phyloP scores from a whole-genome alignment of 2,797 vertebrate species.

The Neoniphon sammara region DNA sequence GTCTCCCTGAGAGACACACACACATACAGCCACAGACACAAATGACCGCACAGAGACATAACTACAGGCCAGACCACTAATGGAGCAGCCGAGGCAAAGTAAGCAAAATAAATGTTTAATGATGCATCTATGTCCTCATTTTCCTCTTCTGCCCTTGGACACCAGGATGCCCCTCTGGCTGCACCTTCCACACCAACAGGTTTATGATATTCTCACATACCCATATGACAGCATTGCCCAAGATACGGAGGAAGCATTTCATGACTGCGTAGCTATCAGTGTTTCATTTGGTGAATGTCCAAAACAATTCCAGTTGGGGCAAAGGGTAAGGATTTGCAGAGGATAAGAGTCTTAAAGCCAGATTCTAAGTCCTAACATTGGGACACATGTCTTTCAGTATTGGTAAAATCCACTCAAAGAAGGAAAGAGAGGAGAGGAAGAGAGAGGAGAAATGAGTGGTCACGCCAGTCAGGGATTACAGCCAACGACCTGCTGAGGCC shows the following conservation, averaged over 20 bases:
- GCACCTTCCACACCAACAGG: conserved; percentile 20
- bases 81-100: conserved; percentile 47
- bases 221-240: not conserved
- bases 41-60: conserved; percentile 32
- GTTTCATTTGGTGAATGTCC: conserved; percentile 45
- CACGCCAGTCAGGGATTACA: conserved; percentile 65
- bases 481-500: conserved; percentile 65
- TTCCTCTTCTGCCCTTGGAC: conserved; percentile 34
- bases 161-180: conserved; percentile 13
- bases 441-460: conserved; percentile 47
- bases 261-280: conserved; percentile 19
- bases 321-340: conserved; percentile 58
- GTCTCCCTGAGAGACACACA: conserved; percentile 9
- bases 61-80: conserved; percentile 31
- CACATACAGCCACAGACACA: conserved; percentile 32
- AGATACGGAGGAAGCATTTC: conserved; percentile 17
- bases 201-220: conserved; percentile 29
- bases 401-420: conserved; percentile 70
- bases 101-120: conserved; percentile 45
- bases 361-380: conserved; percentile 51
- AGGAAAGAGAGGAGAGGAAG: conserved; percentile 48
- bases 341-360: conserved; percentile 69
- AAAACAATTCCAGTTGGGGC: conserved; percentile 54
- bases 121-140: conserved; percentile 28
- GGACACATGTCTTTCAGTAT: conserved; percentile 58